A percentile compares a stretch with the other conserved stretches of the same genome.
Conservation (phyloP, 2,797 vertebrate species). For the Tokudaia muenninki region DNA sequence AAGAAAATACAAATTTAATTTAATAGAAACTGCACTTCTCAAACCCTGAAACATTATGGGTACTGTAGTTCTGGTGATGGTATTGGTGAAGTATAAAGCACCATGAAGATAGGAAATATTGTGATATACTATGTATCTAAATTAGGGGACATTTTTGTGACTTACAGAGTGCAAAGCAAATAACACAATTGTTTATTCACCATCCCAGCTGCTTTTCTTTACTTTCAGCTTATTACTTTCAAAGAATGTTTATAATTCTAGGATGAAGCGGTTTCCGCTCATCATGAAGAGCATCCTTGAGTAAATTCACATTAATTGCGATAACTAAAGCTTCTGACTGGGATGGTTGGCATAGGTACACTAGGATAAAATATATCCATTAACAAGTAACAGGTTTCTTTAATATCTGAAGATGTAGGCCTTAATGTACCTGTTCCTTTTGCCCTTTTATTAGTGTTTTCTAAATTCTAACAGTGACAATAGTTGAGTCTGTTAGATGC, state of each 20-base stretch:
- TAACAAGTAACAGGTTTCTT: not conserved
- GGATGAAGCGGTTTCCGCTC: not conserved
- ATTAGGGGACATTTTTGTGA: not conserved
- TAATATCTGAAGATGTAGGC: not conserved
- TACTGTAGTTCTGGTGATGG: not conserved
- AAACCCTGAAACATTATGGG: not conserved
- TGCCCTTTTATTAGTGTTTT: conserved; percentile 5
- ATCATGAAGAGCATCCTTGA: not conserved
- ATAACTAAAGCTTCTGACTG: not conserved
- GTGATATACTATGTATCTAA: not conserved
- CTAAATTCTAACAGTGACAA: conserved; percentile 1
- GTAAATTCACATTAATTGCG: not conserved
- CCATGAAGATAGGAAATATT: not conserved
- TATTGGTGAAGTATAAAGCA: not conserved
- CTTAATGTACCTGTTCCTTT: not conserved
- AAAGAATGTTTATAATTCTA: conserved; percentile 20
- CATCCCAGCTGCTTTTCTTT: not conserved
- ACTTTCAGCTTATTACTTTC: conserved; percentile 2
- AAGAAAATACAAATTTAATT: not conserved
- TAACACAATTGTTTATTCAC: not conserved
- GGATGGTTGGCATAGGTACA: not conserved
- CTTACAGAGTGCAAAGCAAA: not conserved
- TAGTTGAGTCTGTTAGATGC: not conserved
- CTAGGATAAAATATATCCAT: not conserved
- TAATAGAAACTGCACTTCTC: not conserved